A percentile compares a stretch with the other conserved stretches of the same genome.
Evolutionary conservation across 2,113 vertebrate species (phyloP).

Genomic region (Antechinus stuartii): DNA sequence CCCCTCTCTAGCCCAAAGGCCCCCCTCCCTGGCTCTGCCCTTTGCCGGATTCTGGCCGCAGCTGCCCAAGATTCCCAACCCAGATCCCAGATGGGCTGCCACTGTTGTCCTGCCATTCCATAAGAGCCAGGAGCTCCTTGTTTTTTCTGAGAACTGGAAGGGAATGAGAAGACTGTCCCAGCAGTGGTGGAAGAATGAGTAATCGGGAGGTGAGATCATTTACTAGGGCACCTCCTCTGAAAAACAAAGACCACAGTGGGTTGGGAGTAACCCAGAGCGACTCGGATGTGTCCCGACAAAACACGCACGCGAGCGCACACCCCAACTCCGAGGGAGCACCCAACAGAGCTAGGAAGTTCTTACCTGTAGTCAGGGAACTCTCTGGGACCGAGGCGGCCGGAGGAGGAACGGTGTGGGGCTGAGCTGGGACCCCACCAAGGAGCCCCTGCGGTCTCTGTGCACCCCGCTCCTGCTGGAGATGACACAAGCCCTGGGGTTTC

Average conservation of each 20-base stretch:
- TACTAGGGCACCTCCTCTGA: background rate
- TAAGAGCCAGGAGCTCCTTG: background rate
- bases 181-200: background rate
- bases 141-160: background rate
- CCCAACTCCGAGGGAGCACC: too few relatives aligned
- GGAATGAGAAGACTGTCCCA: background rate
- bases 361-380: rapidly evolving
- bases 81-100: background rate
- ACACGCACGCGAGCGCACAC: background rate
- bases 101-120: background rate
- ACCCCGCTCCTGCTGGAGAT: too few relatives aligned
- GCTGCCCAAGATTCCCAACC: background rate
- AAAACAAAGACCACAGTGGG: background rate
- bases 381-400: background rate
- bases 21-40: background rate
- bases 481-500: background rate
- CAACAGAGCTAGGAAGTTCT: background rate
- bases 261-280: background rate
- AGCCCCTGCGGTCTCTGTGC: background rate
- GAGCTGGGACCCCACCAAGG: too few relatives aligned
- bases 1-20: background rate
- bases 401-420: background rate
- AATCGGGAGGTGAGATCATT: background rate
- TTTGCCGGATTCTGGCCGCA: background rate
- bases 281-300: background rate